Conservation (phyloP, 2,113 vertebrate genomes). For the Salvator merianae region DNA sequence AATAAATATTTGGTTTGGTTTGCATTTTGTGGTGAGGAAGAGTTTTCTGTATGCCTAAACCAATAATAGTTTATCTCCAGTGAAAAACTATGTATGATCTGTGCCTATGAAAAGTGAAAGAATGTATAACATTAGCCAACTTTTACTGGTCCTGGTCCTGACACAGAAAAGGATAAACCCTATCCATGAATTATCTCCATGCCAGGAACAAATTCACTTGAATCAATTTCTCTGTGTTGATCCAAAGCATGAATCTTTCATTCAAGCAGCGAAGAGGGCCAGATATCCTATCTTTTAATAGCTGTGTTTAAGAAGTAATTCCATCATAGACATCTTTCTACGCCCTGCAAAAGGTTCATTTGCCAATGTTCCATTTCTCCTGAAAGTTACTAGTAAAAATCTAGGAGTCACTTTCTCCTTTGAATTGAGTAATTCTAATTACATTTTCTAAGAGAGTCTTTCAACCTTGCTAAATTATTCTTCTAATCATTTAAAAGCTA, state of each 20-base stretch:
- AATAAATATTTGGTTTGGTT: too few relatives aligned
- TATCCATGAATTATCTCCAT: background rate
- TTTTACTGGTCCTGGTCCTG: background rate
- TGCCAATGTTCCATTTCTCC: background rate
- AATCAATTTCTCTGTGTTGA: background rate
- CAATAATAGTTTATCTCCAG: background rate
- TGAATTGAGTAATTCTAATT: background rate
- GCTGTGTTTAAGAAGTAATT: background rate
- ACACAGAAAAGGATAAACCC: background rate
- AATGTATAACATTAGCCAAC: background rate
- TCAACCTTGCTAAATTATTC: background rate
- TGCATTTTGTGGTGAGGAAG: background rate
- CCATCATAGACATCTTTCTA: background rate
- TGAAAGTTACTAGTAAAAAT: background rate
- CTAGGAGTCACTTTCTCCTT: background rate
- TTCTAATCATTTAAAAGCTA: background rate
- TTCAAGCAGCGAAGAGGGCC: background rate
- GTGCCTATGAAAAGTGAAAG: background rate
- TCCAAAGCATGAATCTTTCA: background rate
- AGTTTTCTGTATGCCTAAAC: background rate
- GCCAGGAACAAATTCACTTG: background rate
- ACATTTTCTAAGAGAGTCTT: background rate
- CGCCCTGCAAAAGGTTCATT: background rate
- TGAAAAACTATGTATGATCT: background rate
- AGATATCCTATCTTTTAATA: background rate